Base-by-base conservation (phyloP, 2,797 vertebrate species). In the Nasua narica region DNA sequence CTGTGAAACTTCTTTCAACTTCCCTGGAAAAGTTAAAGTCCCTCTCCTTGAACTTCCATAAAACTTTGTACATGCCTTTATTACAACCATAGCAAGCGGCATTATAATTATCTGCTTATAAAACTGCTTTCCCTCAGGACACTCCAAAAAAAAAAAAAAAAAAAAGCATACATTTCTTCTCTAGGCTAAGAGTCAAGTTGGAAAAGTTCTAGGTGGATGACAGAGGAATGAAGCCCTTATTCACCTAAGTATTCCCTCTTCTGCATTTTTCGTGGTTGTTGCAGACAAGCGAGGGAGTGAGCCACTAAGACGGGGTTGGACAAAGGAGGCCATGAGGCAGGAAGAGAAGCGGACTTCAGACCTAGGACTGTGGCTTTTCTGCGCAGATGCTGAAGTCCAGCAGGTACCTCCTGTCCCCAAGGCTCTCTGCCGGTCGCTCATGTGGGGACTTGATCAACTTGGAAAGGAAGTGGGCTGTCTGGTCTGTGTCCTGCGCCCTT, bases 101-200 rank as follows among this genome's bases (percentile, higher is more conserved):
- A 43, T 72, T 94, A 50, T 91, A 79, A 97, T 93, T 89, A 85
- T 89, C 87, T 93, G 43, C 82, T 91, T 97, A 92, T 60, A 91
- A 87, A 95, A 86, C 21, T 70, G 48, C n/a, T 93, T 85, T 86
- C 78, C 60, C 58, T 67, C 54, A 76, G 56, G 56, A 87, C 70
- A 76, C 32, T 77, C 0, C n/a, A n/a, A n/a, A n/a, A 40, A 40
- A 40, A 1, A 56, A 70, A 67, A 67, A 35, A 65, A 67, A 15
- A 18, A 67, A 10, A 35, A 94, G 48, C 35, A 14, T 46, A 21
- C 5, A 8, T 83, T 87, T 90, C 76, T 94, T 85, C 65, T 74
- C 50, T 46, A 72, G 27, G 29, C 37, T 72, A 16, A n/a, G 25
- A 84, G 81, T 83, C 86, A 90, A 62, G 40, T 15, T 90, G 85